Percentiles rank a stretch among this genome's conserved stretches.
phyloP scores from a whole-genome alignment of 2,113 vertebrate species.

The Rattus rattus region DNA sequence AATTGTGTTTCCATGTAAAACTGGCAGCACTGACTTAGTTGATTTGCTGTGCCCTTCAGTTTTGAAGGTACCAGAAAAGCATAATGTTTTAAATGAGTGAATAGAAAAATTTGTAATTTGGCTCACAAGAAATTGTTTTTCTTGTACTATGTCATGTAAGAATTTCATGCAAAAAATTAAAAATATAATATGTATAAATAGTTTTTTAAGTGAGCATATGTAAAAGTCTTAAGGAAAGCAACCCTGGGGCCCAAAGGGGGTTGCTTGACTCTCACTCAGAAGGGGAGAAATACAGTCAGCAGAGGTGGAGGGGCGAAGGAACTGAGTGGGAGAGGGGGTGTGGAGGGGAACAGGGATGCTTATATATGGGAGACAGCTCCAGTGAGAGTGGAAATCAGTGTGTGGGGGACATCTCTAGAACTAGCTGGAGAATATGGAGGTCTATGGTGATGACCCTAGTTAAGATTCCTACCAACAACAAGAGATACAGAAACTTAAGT shows the following conservation, averaged over 20 bases:
- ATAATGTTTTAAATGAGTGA: background rate
- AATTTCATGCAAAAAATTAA: background rate
- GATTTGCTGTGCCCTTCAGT: background rate
- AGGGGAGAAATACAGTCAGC: too few relatives aligned
- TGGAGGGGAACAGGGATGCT: too few relatives aligned
- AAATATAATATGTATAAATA: background rate
- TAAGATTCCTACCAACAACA: too few relatives aligned
- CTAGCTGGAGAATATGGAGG: too few relatives aligned
- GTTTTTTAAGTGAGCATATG: background rate
- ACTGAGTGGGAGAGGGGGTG: too few relatives aligned
- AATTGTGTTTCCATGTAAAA: background rate
- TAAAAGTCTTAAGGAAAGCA: slow-evolving; percentile 11
- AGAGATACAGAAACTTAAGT: too few relatives aligned
- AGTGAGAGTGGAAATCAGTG: too few relatives aligned
- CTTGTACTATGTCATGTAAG: background rate
- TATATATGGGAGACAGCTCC: too few relatives aligned
- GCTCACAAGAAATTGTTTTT: background rate
- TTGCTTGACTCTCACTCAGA: too few relatives aligned
- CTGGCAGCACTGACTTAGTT: background rate
- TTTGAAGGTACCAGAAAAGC: background rate
- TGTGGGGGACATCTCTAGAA: too few relatives aligned
- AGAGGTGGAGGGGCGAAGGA: too few relatives aligned
- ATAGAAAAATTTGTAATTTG: background rate
- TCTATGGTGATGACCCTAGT: too few relatives aligned
- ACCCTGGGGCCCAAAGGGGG: background rate